phyloP scores from a whole-genome alignment of 92 coral and sea anemone species.

The Metridium senile region DNA sequence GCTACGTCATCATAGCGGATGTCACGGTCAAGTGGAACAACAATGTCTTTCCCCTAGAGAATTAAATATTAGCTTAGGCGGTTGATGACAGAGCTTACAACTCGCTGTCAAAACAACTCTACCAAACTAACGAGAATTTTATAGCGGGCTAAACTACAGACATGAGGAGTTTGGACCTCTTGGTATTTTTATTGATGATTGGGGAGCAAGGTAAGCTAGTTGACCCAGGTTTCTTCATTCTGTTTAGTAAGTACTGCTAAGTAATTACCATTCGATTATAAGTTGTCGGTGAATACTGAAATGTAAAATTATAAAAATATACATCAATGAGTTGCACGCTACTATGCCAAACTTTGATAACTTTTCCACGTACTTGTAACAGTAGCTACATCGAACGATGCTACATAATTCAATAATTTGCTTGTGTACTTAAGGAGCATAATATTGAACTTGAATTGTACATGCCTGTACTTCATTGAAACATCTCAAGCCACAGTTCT shows the following conservation, averaged over 20 bases:
- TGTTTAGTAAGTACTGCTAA: neutral
- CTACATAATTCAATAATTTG: too few relatives aligned
- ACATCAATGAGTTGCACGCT: too few relatives aligned
- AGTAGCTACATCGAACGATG: too few relatives aligned
- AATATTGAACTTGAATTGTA: too few relatives aligned
- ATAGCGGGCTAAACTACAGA: neutral
- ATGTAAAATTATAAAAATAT: too few relatives aligned
- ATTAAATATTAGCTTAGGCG: constrained; percentile 1
- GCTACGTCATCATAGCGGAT: constrained; percentile 32
- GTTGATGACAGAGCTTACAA: constrained; percentile 3
- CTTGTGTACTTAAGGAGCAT: too few relatives aligned
- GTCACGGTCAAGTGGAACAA: constrained; percentile 3
- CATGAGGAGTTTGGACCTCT: neutral
- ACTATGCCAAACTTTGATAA: too few relatives aligned
- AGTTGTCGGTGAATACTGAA: neutral
- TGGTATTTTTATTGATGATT: neutral
- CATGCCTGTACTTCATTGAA: too few relatives aligned
- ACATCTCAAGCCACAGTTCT: too few relatives aligned
- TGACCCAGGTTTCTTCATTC: too few relatives aligned
- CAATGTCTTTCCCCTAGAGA: constrained; percentile 24
- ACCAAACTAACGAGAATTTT: neutral
- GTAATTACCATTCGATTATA: neutral
- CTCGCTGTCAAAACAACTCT: constrained; percentile 3
- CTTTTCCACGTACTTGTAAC: too few relatives aligned
- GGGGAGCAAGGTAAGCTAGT: neutral